Base-by-base conservation (phyloP, 2,113 vertebrate genomes). In the Artemisiospiza belli region DNA sequence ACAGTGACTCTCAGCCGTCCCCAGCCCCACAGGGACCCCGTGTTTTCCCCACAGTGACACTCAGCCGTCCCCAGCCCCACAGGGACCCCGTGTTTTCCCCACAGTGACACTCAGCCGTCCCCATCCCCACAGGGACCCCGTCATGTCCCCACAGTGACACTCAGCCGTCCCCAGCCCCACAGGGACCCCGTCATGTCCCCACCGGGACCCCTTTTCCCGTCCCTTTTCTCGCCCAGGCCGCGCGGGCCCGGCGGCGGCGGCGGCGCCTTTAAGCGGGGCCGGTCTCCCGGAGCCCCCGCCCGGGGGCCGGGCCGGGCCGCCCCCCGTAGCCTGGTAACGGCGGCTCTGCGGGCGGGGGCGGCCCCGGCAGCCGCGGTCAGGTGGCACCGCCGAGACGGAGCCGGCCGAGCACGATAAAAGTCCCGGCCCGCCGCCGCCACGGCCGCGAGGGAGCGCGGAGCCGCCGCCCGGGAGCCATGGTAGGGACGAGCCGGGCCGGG, bases 271-370 rank as follows among this genome's bases (percentile, higher is more conserved):
- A 85, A 89, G 73, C 31, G 49, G 86, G 69, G 78, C 92, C 82
- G 92, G 67, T 19, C 76, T 75, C 69, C 83, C 87, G 74, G 86
- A 75, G 91, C 94, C 89, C 83, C 83, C 64, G 87, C 91, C 94
- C 88, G 61, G 67, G 68, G 87, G 92, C 91, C 66, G 92, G 55
- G 80, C 85, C 93, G 82, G 83, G 74, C 83, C 81, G 83, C 81
- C 78, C 68, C 68, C 94, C 63, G 95, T 96, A 92, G 91, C 95
- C 85, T 94, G 91, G 96, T 90, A 95, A 95, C 91, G 41, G 75
- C 79, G 46, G 82, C 88, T 81, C 81, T 62, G 80, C 75, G 90
- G 67, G 43, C 66, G 91, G 86, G 73, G 85, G 92, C 82, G 86
- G 83, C 75, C 86, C 90, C 76, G 82, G 79, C 81, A 80, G 83